These are phyloP conservation scores for Halcyon malimbica DNA, from an alignment of 2,113 vertebrate species.

Conservation along the genomic window DNA sequence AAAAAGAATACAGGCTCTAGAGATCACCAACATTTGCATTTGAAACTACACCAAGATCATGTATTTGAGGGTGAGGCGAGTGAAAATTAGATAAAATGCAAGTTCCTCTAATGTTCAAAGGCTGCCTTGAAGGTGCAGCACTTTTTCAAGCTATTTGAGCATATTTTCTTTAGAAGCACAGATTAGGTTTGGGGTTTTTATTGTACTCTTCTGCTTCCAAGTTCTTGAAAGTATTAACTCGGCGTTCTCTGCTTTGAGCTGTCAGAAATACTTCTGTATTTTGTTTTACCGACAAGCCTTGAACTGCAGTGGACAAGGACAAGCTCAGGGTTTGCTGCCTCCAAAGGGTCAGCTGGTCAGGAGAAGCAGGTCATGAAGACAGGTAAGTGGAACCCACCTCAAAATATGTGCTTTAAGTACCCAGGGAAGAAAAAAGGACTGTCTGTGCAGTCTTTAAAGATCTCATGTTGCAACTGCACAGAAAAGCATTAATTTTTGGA, in stretches of 20 bases:
- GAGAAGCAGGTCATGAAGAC: neutral
- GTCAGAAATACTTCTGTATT: neutral
- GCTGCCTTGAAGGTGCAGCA: neutral
- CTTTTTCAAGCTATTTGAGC: neutral
- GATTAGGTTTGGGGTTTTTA: neutral
- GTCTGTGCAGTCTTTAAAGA: neutral
- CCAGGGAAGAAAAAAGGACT: neutral
- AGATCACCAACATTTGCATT: neutral
- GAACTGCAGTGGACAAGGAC: neutral
- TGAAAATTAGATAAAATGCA: neutral
- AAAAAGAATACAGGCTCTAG: neutral
- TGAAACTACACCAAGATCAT: neutral
- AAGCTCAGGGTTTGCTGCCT: neutral
- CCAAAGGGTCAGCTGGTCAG: rapidly evolving
- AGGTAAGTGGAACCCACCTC: neutral
- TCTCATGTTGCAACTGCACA: neutral
- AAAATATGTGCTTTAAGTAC: neutral
- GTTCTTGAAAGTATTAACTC: neutral
- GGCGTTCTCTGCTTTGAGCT: neutral
- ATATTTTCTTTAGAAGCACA: neutral
- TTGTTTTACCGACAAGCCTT: neutral
- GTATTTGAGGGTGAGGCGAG: neutral
- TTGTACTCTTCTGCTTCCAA: neutral
- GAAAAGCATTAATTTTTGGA: neutral
- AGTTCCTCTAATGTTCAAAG: neutral